A percentile compares a stretch with the other conserved stretches of the same genome.
Evolutionary conservation across 2,797 vertebrate genomes (phyloP).

Genomic region (Propithecus deckenii): DNA sequence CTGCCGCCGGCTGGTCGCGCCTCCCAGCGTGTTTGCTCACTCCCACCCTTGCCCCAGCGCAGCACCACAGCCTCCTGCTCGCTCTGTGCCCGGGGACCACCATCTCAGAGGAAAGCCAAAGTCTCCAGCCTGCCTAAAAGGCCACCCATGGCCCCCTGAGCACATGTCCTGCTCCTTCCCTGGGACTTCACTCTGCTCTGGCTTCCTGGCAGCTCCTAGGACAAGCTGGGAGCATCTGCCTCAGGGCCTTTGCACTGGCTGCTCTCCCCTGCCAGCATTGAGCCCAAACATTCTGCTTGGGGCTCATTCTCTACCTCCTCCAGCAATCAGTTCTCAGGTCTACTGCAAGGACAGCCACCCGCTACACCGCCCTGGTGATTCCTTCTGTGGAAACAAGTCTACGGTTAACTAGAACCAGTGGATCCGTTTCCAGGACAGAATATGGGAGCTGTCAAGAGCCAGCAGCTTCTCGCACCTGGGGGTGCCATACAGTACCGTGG

Average conservation of each 20-base stretch:
- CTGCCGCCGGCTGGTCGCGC: neutral
- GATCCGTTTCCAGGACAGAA: neutral
- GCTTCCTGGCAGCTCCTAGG: neutral
- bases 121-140: neutral
- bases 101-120: neutral
- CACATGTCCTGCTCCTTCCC: too few relatives aligned
- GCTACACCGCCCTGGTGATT: neutral
- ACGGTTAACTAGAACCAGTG: neutral
- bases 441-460: neutral
- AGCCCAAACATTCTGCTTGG: neutral
- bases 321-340: neutral
- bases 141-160: neutral
- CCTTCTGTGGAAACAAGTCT: neutral
- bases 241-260: neutral
- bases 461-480: neutral
- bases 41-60: accelerated
- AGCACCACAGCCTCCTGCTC: neutral
- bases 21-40: accelerated
- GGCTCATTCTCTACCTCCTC: neutral
- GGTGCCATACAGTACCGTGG: neutral
- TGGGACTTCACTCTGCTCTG: neutral
- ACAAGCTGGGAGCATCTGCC: neutral
- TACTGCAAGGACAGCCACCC: neutral
- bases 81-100: accelerated
- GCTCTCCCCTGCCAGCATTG: neutral